Evolutionary conservation across 2,797 vertebrate species (phyloP).

Genomic region (Alfaro cultratus): DNA sequence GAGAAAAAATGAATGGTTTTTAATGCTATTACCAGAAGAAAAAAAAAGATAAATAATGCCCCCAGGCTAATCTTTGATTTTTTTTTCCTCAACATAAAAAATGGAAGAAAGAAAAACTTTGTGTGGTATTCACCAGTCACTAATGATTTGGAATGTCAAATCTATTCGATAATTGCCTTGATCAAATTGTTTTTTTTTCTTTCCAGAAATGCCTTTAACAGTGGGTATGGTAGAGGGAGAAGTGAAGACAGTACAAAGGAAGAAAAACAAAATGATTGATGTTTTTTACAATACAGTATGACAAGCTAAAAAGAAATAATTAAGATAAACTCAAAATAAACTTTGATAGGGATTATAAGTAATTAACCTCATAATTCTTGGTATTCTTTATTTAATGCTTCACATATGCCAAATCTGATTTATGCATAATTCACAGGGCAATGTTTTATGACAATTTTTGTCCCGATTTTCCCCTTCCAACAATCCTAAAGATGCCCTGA

Average conservation of each 20-base stretch:
- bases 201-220: slow-evolving; percentile 31
- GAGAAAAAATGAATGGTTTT: too few species aligned
- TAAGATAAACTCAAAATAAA: background rate
- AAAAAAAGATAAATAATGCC: slow-evolving; percentile 31
- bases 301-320: background rate
- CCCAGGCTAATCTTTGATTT: slow-evolving; percentile 42
- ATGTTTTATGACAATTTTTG: too few species aligned
- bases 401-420: background rate
- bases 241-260: background rate
- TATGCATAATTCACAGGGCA: too few species aligned
- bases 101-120: background rate
- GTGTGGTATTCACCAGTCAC: background rate
- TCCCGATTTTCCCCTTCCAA: too few species aligned
- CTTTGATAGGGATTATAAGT: background rate
- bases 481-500: too few species aligned
- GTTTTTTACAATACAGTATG: background rate
- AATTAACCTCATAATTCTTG: background rate
- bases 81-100: slow-evolving; percentile 22
- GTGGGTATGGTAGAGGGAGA: background rate
- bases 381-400: background rate
- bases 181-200: slow-evolving; percentile 49
- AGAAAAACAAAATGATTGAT: background rate
- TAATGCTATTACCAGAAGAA: slow-evolving; percentile 11
- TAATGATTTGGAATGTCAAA: slow-evolving; percentile 35
- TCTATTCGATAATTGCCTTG: slow-evolving; percentile 38